phyloP scores from a whole-genome alignment of 2,797 vertebrate species.

The Decapterus maruadsi region DNA sequence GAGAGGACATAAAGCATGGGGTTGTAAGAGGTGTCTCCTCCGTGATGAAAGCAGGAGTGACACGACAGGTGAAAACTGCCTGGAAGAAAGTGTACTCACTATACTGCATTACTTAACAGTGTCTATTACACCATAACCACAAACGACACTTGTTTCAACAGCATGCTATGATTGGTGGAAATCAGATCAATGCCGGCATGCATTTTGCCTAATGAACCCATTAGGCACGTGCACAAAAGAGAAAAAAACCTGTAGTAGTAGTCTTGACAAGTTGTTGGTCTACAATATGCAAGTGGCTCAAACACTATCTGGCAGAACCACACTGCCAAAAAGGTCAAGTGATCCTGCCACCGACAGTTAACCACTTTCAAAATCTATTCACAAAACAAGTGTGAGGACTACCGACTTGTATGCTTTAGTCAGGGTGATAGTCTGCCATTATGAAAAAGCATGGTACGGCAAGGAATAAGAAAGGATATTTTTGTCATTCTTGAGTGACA shows the following conservation, averaged over 20 bases:
- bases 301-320: conserved; percentile 25
- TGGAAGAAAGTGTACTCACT: conserved; percentile 45
- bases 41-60: conserved; percentile 37
- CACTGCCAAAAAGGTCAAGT: conserved; percentile 28
- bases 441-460: conserved; percentile 26
- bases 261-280: conserved; percentile 27
- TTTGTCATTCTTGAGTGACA: conserved; percentile 75
- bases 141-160: conserved; percentile 19
- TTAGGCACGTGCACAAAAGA: conserved; percentile 9
- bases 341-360: conserved; percentile 25
- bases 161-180: conserved; percentile 32
- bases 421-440: conserved; percentile 8
- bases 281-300: conserved; percentile 26
- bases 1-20: conserved; percentile 35
- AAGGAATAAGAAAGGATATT: conserved; percentile 64
- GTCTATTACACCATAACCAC: conserved; percentile 7
- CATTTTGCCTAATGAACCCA: conserved; percentile 26
- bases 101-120: conserved; percentile 36
- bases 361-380: conserved; percentile 23
- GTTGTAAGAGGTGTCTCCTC: conserved; percentile 40
- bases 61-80: conserved; percentile 56
- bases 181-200: conserved; percentile 7
- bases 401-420: conserved; percentile 21
- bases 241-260: conserved; percentile 24
- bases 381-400: conserved; percentile 27